phyloP scores from a whole-genome alignment of 2,888 invertebrate species.

The Tubulanus polymorphus region DNA sequence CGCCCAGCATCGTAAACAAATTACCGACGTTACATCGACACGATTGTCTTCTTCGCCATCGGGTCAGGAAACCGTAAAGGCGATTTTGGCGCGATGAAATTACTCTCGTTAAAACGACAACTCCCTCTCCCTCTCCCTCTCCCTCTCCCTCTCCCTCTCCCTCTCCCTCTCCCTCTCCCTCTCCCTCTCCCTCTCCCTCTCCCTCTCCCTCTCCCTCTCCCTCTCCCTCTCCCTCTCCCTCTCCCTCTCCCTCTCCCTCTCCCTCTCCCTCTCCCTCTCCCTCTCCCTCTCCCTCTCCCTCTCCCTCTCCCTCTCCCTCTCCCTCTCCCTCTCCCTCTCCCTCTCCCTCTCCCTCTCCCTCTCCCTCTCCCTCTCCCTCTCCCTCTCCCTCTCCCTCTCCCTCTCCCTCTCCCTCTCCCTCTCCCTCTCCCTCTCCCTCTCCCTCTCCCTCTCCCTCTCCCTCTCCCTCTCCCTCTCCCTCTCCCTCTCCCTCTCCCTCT shows the following conservation, averaged over 20 bases:
- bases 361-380: neutral
- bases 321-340: neutral
- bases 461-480: neutral
- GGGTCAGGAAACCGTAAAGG: too few relatives aligned
- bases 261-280: conserved; percentile 7
- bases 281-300: conserved; percentile 4
- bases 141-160: conserved; percentile 7
- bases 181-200: conserved; percentile 7
- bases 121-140: conserved; percentile 6
- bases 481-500: neutral
- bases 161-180: conserved; percentile 7
- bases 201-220: conserved; percentile 6
- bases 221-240: conserved; percentile 6
- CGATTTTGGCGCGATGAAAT: too few relatives aligned
- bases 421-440: neutral
- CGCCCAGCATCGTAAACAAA: too few relatives aligned
- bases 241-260: conserved; percentile 5
- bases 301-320: neutral
- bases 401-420: neutral
- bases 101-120: too few relatives aligned
- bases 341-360: neutral
- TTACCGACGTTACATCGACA: too few relatives aligned
- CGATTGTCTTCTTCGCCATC: too few relatives aligned
- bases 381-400: neutral
- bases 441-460: neutral